Base-by-base conservation (phyloP, 2,113 vertebrate species). In the Vimba vimba region DNA sequence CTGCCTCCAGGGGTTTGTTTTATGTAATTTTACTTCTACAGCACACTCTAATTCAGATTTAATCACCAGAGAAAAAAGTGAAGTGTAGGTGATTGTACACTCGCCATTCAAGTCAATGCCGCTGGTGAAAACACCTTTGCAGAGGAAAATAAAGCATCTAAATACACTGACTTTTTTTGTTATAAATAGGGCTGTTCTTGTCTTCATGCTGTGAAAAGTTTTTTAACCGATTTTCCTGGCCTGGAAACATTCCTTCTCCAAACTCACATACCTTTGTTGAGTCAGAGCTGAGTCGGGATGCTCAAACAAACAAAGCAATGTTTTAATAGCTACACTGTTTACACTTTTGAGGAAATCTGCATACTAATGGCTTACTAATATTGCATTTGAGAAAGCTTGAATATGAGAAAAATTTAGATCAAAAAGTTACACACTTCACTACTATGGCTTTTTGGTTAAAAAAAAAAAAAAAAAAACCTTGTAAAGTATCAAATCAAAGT, bases 11-110 rank as follows among this genome's bases (percentile, higher is more conserved):
- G 62, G 79, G 79, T 79, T 87, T 82, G 76, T 66, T 88, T 91
- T 74, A 85, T 91, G 82, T 91, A 74, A 86, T 92, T 89, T 90
- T 84, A 88, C 85, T 43, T 82, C 52, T 79, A 43, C 78, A 62
- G 85, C 84, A 74, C 68, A 82, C 82, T 83, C 80, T 91, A 86
- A 91, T 91, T 92, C 91, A 86, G 77, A 87, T 80, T 84, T 86
- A 90, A 89, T 90, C 85, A 88, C 84, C 21, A 68, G 79, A 50
- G 39, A 27, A 79, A 50, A 36, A 79, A 81, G 64, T 79, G 47
- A 85, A 84, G 77, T 64, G 52, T 55, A 64, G 50, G 69, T 73
- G 64, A 82, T 84, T 59, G 39, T 82, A 82, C 50, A 82, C 55
- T 55, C 15, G 52, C 27, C 21, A 43, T 7, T 23, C 64, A 57